Evolutionary conservation across 2,797 vertebrate genomes (phyloP), one percentile per base, ranked within the genome.

Genomic region (Masticophis lateralis): DNA sequence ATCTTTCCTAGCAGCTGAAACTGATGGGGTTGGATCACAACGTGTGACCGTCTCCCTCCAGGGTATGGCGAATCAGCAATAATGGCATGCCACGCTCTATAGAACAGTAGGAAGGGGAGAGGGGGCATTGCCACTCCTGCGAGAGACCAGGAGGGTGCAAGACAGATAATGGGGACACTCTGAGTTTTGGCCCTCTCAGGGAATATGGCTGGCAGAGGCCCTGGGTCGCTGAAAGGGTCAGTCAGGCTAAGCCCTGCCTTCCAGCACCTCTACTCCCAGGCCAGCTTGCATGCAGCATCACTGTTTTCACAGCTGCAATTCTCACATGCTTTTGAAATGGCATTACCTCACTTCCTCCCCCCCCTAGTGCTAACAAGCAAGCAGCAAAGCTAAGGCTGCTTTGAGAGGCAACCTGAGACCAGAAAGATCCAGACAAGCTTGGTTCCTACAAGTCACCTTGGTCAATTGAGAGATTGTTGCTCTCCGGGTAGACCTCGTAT

Each of bases 221-320:
- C 22, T 0, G 5, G 59, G 4, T 20, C 37, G 63, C 25, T 5
- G 18, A 59, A 83, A 60, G 16, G 57, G 59, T 53, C 22, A 53
- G 13, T 27, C 12, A 74, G 14, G 14, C 66, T 69, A 69, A 43
- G 18, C 3, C 4, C 61, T 83, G 53, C 91, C 57, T 18, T 63
- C 55, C 27, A 83, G 56, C 66, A 89, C 13, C 51, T 47, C 91
- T 74, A 47, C 2, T 14, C 66, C 12, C 14, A 51, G 56, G 66
- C 56, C 20, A 63, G 63, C 11, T 59, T 66, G 66, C 14, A 90
- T 60, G 60, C 43, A 10, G 25, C 63, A 83, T 5, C 37, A 14
- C n/a, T 94, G 89, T 92, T 94, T 92, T 92, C 32, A 94, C 93
- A 94, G 93, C 91, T 92, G 93, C 55, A 59, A 14, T 4, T 63